Evolutionary conservation across 1,140 invertebrate genomes (phyloP).

Genomic region (Heliconius congener): DNA sequence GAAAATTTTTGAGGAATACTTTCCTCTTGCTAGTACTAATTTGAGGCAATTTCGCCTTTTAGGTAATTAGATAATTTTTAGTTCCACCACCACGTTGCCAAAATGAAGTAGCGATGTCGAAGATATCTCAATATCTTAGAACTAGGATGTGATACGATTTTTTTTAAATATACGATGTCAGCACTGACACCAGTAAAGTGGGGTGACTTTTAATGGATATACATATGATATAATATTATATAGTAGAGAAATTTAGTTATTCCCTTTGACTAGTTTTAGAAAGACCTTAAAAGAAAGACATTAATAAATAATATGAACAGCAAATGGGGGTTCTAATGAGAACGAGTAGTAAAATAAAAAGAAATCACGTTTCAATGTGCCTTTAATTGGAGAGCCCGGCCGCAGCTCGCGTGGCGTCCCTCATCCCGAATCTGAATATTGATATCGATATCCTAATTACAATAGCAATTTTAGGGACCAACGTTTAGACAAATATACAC

Average conservation of each 20-base stretch:
- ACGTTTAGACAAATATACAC: conserved; percentile 80
- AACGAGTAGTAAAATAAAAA: conserved; percentile 56
- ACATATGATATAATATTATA: conserved; percentile 62
- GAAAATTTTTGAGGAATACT: conserved; percentile 63
- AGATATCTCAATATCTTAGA: conserved; percentile 63
- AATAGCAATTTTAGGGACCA: conserved; percentile 80
- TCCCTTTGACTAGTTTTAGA: conserved; percentile 77
- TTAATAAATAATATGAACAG: conserved; percentile 45
- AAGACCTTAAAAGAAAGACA: conserved; percentile 58
- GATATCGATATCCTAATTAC: conserved; percentile 58
- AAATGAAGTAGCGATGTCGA: conserved; percentile 64
- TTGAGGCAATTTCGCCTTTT: conserved; percentile 62
- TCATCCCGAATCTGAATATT: conserved; percentile 43
- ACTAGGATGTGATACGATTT: conserved; percentile 74
- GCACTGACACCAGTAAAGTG: conserved; percentile 61
- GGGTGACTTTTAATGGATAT: conserved; percentile 74
- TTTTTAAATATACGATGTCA: conserved; percentile 68
- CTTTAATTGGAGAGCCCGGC: conserved; percentile 75
- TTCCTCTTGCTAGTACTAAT: conserved; percentile 58
- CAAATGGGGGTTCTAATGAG: conserved; percentile 61
- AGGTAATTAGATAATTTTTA: conserved; percentile 74
- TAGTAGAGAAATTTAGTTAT: conserved; percentile 67
- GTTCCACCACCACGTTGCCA: conserved; percentile 79
- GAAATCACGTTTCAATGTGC: conserved; percentile 77
- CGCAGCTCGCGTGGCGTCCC: conserved; percentile 65